Percentiles rank a stretch among this genome's conserved stretches.
Evolutionary conservation across 1,140 invertebrate genomes (phyloP).

Genomic region (Atta cephalotes): DNA sequence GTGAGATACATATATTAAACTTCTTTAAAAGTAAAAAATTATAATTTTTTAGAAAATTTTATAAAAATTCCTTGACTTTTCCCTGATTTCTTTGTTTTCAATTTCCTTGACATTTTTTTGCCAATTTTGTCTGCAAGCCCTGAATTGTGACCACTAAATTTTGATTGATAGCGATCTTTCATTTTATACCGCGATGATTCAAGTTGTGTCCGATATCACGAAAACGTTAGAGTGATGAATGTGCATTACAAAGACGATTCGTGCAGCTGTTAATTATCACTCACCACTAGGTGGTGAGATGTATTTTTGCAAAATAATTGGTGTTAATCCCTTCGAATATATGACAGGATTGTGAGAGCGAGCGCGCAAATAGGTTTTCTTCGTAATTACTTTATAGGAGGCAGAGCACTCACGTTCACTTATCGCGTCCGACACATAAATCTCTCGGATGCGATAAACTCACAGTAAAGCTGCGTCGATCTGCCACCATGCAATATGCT

Average conservation of each 20-base stretch:
- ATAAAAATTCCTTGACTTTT: no score
- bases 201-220: neutral
- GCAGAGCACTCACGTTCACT: conserved; percentile 17
- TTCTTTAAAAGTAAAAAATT: no score
- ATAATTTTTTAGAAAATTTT: no score
- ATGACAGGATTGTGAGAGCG: conserved; percentile 8
- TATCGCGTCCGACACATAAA: conserved; percentile 41
- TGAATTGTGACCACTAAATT: neutral
- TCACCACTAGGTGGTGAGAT: neutral
- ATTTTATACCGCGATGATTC: neutral
- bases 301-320: conserved; percentile 10
- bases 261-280: neutral
- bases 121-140: no score
- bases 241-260: neutral
- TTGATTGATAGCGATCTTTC: neutral
- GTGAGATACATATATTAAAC: no score
- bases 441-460: conserved; percentile 47
- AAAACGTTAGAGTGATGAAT: neutral
- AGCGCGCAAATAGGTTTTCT: conserved; percentile 33
- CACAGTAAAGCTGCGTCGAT: conserved; percentile 3
- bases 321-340: conserved; percentile 2
- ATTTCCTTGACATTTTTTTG: no score
- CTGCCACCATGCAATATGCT: neutral
- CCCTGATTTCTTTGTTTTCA: no score
- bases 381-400: conserved; percentile 32